These are phyloP conservation scores for Epicauta chinensis DNA, from an alignment of 1,140 invertebrate species.

Conservation along the genomic window DNA sequence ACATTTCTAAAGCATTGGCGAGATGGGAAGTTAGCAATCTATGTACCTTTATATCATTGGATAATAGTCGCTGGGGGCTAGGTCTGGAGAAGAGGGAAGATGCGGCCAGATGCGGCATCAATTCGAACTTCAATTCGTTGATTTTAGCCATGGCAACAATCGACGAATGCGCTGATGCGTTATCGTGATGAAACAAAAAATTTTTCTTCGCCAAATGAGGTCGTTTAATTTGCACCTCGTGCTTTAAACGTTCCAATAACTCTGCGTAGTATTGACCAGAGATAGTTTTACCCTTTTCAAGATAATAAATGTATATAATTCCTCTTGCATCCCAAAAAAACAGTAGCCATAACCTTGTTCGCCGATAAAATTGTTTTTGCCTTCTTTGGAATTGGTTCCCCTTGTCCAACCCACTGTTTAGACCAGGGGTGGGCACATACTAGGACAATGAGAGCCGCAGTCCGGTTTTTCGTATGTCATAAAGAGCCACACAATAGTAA, in stretches of 20 bases:
- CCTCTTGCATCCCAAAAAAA: conserved; percentile 41
- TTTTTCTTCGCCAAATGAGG: conserved; percentile 37
- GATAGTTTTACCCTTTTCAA: conserved; percentile 38
- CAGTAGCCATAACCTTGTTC: conserved; percentile 45
- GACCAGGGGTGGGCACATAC: too few species aligned
- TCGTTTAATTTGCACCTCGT: conserved; percentile 31
- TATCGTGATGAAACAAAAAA: conserved; percentile 28
- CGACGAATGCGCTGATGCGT: conserved; percentile 30
- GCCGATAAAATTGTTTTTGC: conserved; percentile 41
- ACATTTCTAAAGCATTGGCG: too few species aligned
- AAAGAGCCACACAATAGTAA: too few species aligned
- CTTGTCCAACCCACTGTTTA: conserved; percentile 33
- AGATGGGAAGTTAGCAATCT: too few species aligned
- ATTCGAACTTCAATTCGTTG: conserved; percentile 35
- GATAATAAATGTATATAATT: conserved; percentile 43
- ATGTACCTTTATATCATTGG: too few species aligned
- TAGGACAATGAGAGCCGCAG: too few species aligned
- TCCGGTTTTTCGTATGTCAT: too few species aligned
- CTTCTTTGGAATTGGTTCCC: conserved; percentile 31
- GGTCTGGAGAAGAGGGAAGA: conserved; percentile 40
- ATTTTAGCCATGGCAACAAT: conserved; percentile 37
- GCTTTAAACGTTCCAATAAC: conserved; percentile 40
- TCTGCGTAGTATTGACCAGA: conserved; percentile 35
- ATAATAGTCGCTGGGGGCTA: conserved; percentile 26
- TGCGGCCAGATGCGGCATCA: conserved; percentile 38